Percentiles rank a stretch among this genome's conserved stretches.
These are phyloP conservation scores for Arvicanthis niloticus DNA, from an alignment of 2,113 vertebrate species.

Conservation along the genomic window DNA sequence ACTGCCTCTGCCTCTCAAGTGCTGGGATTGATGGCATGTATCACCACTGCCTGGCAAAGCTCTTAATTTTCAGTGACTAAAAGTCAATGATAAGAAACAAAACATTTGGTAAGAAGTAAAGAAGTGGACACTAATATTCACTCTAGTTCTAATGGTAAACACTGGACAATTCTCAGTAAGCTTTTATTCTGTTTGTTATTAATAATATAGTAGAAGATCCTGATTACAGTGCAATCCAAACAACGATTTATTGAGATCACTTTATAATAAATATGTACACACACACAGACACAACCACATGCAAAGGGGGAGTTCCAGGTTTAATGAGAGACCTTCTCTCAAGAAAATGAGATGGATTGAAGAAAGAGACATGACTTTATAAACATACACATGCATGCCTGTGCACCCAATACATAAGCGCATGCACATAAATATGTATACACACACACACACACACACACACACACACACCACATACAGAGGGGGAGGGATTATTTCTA, in stretches of 20 bases:
- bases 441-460: not conserved
- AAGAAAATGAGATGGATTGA: not conserved
- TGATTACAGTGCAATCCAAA: not conserved
- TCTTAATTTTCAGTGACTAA: constrained; percentile 35
- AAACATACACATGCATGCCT: not conserved
- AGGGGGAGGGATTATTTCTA: not conserved
- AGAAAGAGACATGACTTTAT: not conserved
- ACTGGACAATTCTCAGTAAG: not conserved
- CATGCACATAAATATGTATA: not conserved
- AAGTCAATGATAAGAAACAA: constrained; percentile 28
- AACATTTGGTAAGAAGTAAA: constrained; percentile 49
- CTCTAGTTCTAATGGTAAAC: not conserved
- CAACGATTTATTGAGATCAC: not conserved
- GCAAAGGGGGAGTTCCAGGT: not conserved
- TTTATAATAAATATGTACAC: too few species aligned
- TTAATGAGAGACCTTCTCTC: not conserved
- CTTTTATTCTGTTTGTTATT: constrained; percentile 54
- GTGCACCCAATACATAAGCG: not conserved
- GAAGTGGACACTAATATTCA: not conserved
- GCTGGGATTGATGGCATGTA: not conserved
- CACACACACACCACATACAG: not conserved
- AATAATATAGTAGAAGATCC: not conserved
- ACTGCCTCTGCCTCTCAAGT: not conserved
- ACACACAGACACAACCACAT: too few species aligned
- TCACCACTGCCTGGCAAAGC: not conserved